A percentile compares a stretch with the other conserved stretches of the same genome.
phyloP scores from a whole-genome alignment of 2,888 invertebrate species.

The Drosophila picticornis region DNA sequence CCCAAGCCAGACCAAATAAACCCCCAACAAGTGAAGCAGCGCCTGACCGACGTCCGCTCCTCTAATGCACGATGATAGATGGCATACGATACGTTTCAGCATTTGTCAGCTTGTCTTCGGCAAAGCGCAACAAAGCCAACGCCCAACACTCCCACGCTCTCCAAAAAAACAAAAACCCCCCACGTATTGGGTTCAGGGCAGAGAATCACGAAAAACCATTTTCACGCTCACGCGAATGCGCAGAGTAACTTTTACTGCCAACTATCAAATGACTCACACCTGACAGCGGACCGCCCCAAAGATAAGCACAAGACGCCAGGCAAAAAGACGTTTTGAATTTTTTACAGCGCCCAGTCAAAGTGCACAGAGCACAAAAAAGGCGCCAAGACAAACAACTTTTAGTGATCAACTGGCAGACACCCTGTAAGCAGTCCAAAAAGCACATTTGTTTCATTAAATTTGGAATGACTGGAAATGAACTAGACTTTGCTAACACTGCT shows the following conservation, averaged over 20 bases:
- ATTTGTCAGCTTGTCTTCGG: slow-evolving; percentile 80
- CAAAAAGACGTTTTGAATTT: slow-evolving; percentile 66
- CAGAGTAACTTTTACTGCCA: slow-evolving; percentile 72
- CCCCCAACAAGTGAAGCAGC: slow-evolving; percentile 25
- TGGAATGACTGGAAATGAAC: background rate
- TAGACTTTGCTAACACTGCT: background rate
- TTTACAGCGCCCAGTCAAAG: slow-evolving; percentile 32
- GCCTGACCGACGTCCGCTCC: slow-evolving; percentile 46
- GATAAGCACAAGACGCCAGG: slow-evolving; percentile 72
- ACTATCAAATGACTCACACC: slow-evolving; percentile 78
- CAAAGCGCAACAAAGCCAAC: slow-evolving; percentile 81
- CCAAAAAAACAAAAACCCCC: background rate
- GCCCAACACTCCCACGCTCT: slow-evolving; percentile 32
- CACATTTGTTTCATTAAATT: background rate
- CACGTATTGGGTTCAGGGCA: slow-evolving; percentile 31
- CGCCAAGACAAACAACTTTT: background rate
- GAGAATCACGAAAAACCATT: slow-evolving; percentile 79
- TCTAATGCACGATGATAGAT: slow-evolving; percentile 82
- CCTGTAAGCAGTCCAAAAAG: background rate
- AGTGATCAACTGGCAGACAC: background rate
- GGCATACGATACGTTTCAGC: slow-evolving; percentile 82
- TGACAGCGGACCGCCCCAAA: slow-evolving; percentile 55
- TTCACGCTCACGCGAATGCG: slow-evolving; percentile 82
- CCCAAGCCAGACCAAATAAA: slow-evolving; percentile 18
- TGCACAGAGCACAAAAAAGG: slow-evolving; percentile 12